A percentile compares a stretch with the other conserved stretches of the same genome.
These are phyloP conservation scores for human DNA, from an alignment of 2,113 vertebrate genomes.

Conservation along the genomic window GRCh38 chr2:136771501-136772000, in stretches of 20 bases:
- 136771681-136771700: conserved; percentile 65
- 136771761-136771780: conserved; percentile 39
- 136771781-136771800: background rate
- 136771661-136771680: conserved; percentile 18
- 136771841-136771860: background rate
- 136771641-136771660: conserved; percentile 49
- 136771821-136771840: background rate
- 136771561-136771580: background rate
- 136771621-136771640: conserved; percentile 37
- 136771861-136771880: background rate
- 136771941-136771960: background rate
- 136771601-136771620: conserved; percentile 49
- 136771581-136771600: conserved; percentile 21
- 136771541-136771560: background rate
- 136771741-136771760: conserved; percentile 18
- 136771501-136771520: background rate
- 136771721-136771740: conserved; percentile 62
- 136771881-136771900: background rate
- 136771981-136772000: background rate
- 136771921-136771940: background rate
- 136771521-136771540: background rate
- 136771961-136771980: background rate
- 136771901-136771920: background rate
- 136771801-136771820: background rate
- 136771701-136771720: conserved; percentile 65